phyloP scores from a whole-genome alignment of 1,140 invertebrate species.

The Musca domestica region DNA sequence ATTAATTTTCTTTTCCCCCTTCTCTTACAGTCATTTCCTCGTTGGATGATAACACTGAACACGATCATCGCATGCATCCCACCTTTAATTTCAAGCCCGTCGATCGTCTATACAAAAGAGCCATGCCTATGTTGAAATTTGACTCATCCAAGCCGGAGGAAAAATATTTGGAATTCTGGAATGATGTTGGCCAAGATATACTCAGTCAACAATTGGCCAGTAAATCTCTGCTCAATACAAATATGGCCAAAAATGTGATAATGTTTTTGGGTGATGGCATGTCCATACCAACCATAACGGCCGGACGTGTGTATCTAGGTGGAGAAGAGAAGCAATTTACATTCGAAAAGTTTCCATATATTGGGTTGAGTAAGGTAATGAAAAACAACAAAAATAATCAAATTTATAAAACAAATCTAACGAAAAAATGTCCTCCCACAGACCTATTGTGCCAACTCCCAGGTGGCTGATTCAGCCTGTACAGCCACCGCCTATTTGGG shows the following conservation, averaged over 20 bases:
- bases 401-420: not conserved
- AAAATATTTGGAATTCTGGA: slow-evolving; percentile 49
- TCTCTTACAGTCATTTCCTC: not conserved
- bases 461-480: slow-evolving; percentile 63
- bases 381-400: not conserved
- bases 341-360: slow-evolving; percentile 62
- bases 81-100: slow-evolving; percentile 27
- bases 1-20: not conserved
- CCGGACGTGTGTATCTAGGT: slow-evolving; percentile 64
- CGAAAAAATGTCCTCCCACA: slow-evolving; percentile 35
- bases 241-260: slow-evolving; percentile 67
- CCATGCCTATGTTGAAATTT: slow-evolving; percentile 44
- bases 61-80: slow-evolving; percentile 46
- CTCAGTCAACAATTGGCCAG: slow-evolving; percentile 46
- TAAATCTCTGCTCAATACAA: slow-evolving; percentile 51
- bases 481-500: slow-evolving; percentile 73
- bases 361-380: slow-evolving; percentile 40
- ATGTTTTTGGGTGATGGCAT: slow-evolving; percentile 75
- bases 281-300: slow-evolving; percentile 67
- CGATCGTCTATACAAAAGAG: slow-evolving; percentile 39
- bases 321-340: slow-evolving; percentile 67
- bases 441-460: slow-evolving; percentile 74
- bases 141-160: slow-evolving; percentile 36
- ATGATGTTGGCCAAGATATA: slow-evolving; percentile 36
- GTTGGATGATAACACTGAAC: not conserved